Evolutionary conservation across 1,140 invertebrate species (phyloP), one percentile per base, ranked within the genome.

Genomic region (Pomacea maculata): DNA sequence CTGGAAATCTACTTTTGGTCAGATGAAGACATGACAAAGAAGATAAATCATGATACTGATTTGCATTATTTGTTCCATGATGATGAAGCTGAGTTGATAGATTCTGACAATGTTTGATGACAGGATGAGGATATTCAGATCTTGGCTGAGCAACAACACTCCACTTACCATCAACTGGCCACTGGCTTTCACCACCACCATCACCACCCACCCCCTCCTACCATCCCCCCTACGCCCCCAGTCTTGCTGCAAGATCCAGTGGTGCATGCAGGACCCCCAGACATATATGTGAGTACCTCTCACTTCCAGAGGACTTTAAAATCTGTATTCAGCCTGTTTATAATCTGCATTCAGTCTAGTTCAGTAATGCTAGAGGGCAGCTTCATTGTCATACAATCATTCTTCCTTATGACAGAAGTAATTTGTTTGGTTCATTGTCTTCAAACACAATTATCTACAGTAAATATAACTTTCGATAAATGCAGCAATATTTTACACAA

Each of bases 191-290:
- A 83, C 71, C 82, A 83, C 77, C 76, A 80, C 83, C 64, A 86
- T 86, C 79, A 88, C 85, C 67, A 85, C 86, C 34, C 86, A 85
- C 55, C 86, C 83, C 11, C 86, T 86, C 75, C 85, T 88, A 71
- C 81, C 68, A 84, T 89, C 72, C 87, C 84, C 63, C 83, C 89
- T 52, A 86, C 89, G 52, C 88, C 87, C 14, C 86, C 87, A 63
- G 84, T 90, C 76, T 76, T 91, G 55, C 86, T 91, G 21, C 91
- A 91, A 74, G 90, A 91, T 68, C 88, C 90, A 11, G 81, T 86
- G 55, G 87, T 91, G 17, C 89, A 91, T 76, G 86, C 89, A 21
- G 77, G 86, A 70, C 88, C 88, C 63, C 90, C 89, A 67, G 91
- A 91, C 80, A 82, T 91, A 74, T 90, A 88, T 83, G 89, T 90